Base-by-base conservation (phyloP, 2,888 invertebrate genomes). In the Hanleya hanleyi region DNA sequence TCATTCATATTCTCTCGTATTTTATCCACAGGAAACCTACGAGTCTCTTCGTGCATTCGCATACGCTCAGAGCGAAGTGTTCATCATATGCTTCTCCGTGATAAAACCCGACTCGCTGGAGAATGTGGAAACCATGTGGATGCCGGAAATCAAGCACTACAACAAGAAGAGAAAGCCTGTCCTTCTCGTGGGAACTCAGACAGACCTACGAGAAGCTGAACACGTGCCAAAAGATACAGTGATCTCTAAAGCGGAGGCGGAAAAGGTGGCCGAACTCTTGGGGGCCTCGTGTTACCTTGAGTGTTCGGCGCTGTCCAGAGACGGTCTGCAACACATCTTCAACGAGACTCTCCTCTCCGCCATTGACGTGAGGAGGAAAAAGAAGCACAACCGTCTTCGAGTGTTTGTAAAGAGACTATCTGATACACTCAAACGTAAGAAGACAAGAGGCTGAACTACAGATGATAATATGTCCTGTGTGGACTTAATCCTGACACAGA, bases 331-430 rank as follows among this genome's bases (percentile, higher is more conserved):
- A 18, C n/a, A 35, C 4, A 26, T 64, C 15, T 64, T 64, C 64
- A 37, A 64, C 18, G 64, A 64, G 35, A 36, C 38, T 37, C 64
- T 64, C 3, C 18, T 37, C 3, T 64, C 64, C 12, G 64, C 64
- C 64, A 64, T 64, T 7, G 64, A 64, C 9, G 35, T 64, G 18
- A 33, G 64, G 1, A 32, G 26, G 26, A 35, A 37, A 35, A 64
- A 64, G 38, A 64, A 37, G 1, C 37, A 37, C 9, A 64, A 37
- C 26, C 64, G 64, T 22, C 18, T 64, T 37, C 29, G 64, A 18
- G 64, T 64, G 37, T 37, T 64, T 37, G 64, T 64, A 15, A 64
- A 37, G 38, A 64, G 64, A 64, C 38, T 64, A 37, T 64, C 64
- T 22, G 64, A 64, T 33, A 64, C 37, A 4, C 35, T 64, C 33